Evolutionary conservation across 37 sponge, comb jelly and placozoan species (phyloP).

Genomic region (Haliclona indistincta): DNA sequence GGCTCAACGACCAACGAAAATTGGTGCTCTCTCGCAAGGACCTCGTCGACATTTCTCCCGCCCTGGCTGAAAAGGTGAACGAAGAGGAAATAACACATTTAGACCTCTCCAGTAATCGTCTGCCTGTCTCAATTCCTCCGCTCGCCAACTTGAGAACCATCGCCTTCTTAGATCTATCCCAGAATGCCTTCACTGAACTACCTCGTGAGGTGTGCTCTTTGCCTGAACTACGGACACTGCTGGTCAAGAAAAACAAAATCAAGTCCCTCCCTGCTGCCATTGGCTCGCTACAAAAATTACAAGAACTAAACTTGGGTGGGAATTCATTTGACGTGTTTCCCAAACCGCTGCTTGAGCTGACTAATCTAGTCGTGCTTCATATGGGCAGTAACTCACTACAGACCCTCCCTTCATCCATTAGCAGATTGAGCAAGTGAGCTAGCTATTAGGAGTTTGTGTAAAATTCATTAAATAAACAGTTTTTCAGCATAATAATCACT

Average conservation of each 20-base stretch:
- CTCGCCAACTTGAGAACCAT: background rate
- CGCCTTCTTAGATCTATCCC: constrained; percentile 37
- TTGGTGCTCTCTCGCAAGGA: background rate
- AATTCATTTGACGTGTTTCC: constrained; percentile 76
- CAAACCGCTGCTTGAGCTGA: constrained; percentile 23
- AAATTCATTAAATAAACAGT: no score
- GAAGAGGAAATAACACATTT: constrained; percentile 1
- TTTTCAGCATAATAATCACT: no score
- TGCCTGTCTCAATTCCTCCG: background rate
- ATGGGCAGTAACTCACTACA: constrained; percentile 59
- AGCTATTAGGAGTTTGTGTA: no score
- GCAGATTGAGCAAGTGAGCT: constrained; percentile 53
- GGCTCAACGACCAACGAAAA: background rate
- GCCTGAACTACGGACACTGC: constrained; percentile 6
- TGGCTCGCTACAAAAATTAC: constrained; percentile 12
- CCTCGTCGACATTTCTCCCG: background rate
- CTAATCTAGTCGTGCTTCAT: constrained; percentile 31
- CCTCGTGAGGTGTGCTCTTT: constrained; percentile 34
- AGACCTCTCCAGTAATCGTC: constrained; percentile 18
- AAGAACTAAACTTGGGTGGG: constrained; percentile 67
- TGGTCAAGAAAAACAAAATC: constrained; percentile 37
- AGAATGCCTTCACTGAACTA: constrained; percentile 30
- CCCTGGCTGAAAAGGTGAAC: background rate
- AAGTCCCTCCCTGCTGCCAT: constrained; percentile 60
- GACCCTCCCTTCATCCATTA: constrained; percentile 42